These are phyloP conservation scores for Notothenia coriiceps DNA, from an alignment of 2,113 vertebrate species.

Conservation along the genomic window DNA sequence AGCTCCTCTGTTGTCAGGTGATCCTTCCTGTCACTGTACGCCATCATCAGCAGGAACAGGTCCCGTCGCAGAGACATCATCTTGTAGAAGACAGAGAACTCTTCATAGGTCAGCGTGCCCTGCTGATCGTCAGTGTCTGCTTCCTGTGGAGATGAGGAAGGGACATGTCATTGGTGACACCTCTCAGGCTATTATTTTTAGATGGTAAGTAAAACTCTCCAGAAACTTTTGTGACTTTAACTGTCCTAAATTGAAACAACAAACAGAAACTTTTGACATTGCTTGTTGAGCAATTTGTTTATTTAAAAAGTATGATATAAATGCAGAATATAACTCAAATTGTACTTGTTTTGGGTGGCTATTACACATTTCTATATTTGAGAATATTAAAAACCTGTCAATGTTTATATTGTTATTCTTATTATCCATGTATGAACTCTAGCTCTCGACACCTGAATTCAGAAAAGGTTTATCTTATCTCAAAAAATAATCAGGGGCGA, in stretches of 20 bases:
- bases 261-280: neutral
- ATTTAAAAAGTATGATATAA: neutral
- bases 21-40: slow-evolving; percentile 96
- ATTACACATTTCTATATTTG: neutral
- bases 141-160: slow-evolving; percentile 84
- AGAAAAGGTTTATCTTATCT: too few species aligned
- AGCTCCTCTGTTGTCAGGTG: slow-evolving; percentile 93
- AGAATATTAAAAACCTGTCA: neutral
- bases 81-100: slow-evolving; percentile 97
- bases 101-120: slow-evolving; percentile 94
- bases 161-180: neutral
- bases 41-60: slow-evolving; percentile 93
- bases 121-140: slow-evolving; percentile 97
- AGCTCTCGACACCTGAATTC: too few species aligned
- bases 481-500: too few species aligned
- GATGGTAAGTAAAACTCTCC: neutral
- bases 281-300: neutral
- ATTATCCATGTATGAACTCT: too few species aligned
- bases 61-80: slow-evolving; percentile 98
- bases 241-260: neutral
- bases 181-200: neutral
- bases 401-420: neutral
- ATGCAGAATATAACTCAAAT: neutral
- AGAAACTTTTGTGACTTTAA: neutral
- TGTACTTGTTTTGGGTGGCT: neutral